Conservation (phyloP, 1,140 invertebrate genomes). For the Drosophila athabasca region DNA sequence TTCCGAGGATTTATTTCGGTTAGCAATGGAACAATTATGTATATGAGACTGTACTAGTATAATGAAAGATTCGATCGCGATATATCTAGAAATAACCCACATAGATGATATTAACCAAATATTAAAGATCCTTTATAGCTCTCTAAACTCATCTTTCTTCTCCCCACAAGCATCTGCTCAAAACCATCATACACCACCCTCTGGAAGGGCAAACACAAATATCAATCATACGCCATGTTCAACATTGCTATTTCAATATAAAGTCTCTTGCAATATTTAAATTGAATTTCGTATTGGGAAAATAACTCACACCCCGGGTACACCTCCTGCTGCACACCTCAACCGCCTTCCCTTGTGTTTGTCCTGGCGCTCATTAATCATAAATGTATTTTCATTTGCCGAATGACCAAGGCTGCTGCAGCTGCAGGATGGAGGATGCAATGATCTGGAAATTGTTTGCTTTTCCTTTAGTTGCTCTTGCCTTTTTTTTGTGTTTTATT, state of each 20-base stretch:
- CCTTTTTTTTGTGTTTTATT: not conserved
- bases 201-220: constrained; percentile 2
- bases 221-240: constrained; percentile 48
- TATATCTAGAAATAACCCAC: too few species aligned
- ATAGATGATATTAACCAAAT: too few species aligned
- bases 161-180: not conserved
- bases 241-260: not conserved
- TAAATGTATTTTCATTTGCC: constrained; percentile 50
- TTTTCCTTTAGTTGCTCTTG: constrained; percentile 20
- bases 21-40: too few species aligned
- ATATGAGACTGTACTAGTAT: too few species aligned
- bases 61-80: too few species aligned
- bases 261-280: constrained; percentile 8
- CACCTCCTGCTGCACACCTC: not conserved
- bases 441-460: constrained; percentile 64
- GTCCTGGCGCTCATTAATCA: constrained; percentile 63
- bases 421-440: constrained; percentile 32
- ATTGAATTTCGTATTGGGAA: constrained; percentile 13
- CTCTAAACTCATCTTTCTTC: too few species aligned
- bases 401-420: constrained; percentile 3
- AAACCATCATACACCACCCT: not conserved
- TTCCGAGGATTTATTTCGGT: too few species aligned
- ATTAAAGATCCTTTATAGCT: not conserved
- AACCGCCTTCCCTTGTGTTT: not conserved
- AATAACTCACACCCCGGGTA: constrained; percentile 31